A percentile compares a stretch with the other conserved stretches of the same genome.
Evolutionary conservation across 2,797 vertebrate genomes (phyloP).

Genomic region (Gephyroberyx darwinii): DNA sequence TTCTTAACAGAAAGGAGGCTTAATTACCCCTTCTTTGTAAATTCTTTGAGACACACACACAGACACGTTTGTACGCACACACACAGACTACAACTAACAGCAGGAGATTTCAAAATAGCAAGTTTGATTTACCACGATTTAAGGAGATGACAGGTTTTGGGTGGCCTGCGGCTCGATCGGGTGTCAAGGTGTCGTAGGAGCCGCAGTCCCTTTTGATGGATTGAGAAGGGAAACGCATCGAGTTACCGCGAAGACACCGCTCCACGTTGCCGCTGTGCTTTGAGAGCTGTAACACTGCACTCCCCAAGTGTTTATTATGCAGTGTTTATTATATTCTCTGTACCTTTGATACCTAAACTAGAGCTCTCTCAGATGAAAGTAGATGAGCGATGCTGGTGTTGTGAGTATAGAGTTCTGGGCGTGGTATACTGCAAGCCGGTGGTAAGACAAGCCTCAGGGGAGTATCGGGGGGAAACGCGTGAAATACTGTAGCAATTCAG

Average conservation of each 20-base stretch:
- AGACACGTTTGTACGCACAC: background rate
- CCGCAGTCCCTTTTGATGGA: background rate
- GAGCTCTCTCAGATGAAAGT: conserved; percentile 10
- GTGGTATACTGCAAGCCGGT: conserved; percentile 42
- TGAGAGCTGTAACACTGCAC: background rate
- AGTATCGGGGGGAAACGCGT: conserved; percentile 30
- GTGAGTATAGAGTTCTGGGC: conserved; percentile 5
- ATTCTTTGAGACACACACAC: conserved; percentile 26
- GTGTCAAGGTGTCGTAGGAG: too few relatives aligned
- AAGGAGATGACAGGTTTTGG: conserved; percentile 14
- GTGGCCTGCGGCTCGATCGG: background rate
- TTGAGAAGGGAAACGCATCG: conserved; percentile 4
- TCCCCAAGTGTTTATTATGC: background rate
- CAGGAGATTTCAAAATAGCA: conserved; percentile 8
- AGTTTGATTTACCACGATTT: conserved; percentile 21
- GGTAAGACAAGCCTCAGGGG: conserved; percentile 45
- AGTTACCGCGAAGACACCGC: background rate
- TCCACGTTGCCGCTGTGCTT: background rate
- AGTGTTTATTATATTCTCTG: conserved; percentile 15
- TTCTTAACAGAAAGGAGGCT: conserved; percentile 34
- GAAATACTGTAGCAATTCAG: conserved; percentile 57
- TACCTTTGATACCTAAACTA: conserved; percentile 14
- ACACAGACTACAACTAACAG: background rate
- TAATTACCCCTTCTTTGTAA: conserved; percentile 51
- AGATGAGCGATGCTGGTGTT: conserved; percentile 13